phyloP scores from a whole-genome alignment of 2,113 vertebrate genomes.

The Nothoprocta pentlandii region DNA sequence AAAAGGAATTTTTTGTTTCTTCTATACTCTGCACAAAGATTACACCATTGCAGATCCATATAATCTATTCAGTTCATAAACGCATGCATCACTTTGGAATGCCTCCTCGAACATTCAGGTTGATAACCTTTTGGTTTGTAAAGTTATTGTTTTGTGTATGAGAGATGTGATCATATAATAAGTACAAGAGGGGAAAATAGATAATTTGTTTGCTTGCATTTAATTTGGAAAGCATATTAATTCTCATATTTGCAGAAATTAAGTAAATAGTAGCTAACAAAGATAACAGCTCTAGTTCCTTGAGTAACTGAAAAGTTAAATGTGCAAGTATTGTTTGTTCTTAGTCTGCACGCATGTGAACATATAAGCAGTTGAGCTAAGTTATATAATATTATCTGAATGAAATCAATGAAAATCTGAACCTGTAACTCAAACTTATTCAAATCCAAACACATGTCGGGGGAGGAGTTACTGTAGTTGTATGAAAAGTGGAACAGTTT shows the following conservation, averaged over 20 bases:
- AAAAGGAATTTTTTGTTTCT: background rate
- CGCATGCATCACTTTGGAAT: background rate
- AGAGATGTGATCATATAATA: background rate
- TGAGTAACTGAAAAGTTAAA: background rate
- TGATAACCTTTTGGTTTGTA: background rate
- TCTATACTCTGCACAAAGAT: background rate
- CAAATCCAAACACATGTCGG: background rate
- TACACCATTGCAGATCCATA: background rate
- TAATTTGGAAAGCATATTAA: background rate
- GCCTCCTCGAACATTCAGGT: background rate
- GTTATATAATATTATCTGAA: background rate
- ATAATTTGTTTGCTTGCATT: background rate
- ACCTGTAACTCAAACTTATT: background rate
- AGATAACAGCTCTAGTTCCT: background rate
- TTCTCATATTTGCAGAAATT: background rate
- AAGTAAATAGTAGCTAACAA: background rate
- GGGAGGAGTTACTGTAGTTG: background rate
- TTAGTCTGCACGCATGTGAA: background rate
- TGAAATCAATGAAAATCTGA: background rate
- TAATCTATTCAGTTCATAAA: accelerated
- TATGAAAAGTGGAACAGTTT: background rate
- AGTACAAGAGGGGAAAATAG: background rate
- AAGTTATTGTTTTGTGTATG: background rate
- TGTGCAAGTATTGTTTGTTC: background rate
- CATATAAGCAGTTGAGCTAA: background rate